phyloP scores from a whole-genome alignment of 2,797 vertebrate genomes.

The Rhadinocentrus ornatus region DNA sequence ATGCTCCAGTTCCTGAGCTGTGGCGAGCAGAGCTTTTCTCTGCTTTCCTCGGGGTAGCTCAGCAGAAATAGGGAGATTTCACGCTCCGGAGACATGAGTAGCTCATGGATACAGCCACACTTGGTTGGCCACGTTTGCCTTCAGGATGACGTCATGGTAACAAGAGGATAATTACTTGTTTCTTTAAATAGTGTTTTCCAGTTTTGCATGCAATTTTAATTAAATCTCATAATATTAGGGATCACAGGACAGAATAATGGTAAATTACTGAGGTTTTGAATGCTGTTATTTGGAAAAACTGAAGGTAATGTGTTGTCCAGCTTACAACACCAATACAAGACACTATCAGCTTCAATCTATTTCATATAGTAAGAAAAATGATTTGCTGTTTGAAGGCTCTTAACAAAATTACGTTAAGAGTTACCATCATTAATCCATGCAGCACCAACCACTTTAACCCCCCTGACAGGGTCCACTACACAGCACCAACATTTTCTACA shows the following conservation, averaged over 20 bases:
- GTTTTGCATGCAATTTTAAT: constrained; percentile 39
- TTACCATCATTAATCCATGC: not conserved
- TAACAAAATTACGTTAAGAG: not conserved
- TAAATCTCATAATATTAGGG: constrained; percentile 29
- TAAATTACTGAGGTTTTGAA: constrained; percentile 7
- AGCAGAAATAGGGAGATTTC: constrained; percentile 73
- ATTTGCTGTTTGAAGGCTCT: not conserved
- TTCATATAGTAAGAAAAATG: not conserved
- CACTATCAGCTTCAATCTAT: not conserved
- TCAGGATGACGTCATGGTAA: constrained; percentile 37
- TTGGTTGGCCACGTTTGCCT: constrained; percentile 50
- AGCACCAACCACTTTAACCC: not conserved
- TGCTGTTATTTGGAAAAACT: no score
- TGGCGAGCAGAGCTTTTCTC: constrained; percentile 45
- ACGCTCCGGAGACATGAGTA: constrained; percentile 54
- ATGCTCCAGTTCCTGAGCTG: constrained; percentile 79
- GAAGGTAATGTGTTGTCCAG: not conserved
- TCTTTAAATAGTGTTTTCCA: constrained; percentile 36
- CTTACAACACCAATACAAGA: not conserved
- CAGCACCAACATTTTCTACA: not conserved
- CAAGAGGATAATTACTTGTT: constrained; percentile 31
- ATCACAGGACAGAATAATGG: constrained; percentile 11
- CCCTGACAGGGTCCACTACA: not conserved
- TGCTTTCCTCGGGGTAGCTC: constrained; percentile 63
- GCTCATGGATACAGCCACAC: constrained; percentile 66